Evolutionary conservation across 2,113 vertebrate species (phyloP), one percentile per base, ranked within the genome.

Genomic region (Gymnobelideus leadbeateri): DNA sequence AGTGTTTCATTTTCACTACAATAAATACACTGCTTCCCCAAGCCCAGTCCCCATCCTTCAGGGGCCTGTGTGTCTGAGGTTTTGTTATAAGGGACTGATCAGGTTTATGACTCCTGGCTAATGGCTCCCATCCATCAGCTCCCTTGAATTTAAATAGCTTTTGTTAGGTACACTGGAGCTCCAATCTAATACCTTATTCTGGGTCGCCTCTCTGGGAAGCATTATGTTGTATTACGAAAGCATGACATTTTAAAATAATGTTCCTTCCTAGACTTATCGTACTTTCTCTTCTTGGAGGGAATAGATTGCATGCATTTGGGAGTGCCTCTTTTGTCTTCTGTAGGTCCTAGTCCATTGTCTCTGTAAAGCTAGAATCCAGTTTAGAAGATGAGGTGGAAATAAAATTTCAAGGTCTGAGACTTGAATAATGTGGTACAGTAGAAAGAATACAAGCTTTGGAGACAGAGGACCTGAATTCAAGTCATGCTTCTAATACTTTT

Each of bases 211-310:
- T 95, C 92, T 89, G 14, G 5, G 51, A 92, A 77, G 91, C 51
- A 9, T 50, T 7, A 4, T 3, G 47, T n/a, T 53, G 77, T 92
- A 52, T 31, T 50, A 54, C 89, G 89, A 90, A 53, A 77, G 49
- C 46, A 1, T 68, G 92, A 89, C 11, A 8, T 54, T 84, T 28
- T 68, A 37, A 93, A 95, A 43, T 55, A 52, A 51, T 94, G 89
- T 51, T 68, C 90, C 68, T 91, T 94, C 94, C 91, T 46, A 61
- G 77, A 93, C 28, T 26, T 24, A 55, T 52, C 37, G 47, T 26
- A 3, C 94, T 90, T 95, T 90, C 90, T 21, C 3, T 95, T 89
- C 94, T 90, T 89, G 92, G 92, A 92, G 10, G 54, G 91, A 46
- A 93, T 47, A 53, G 90, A 92, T 14, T 28, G 84, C 92, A 92